phyloP scores from a whole-genome alignment of 2,113 vertebrate species.

The Hemiscyllium ocellatum region DNA sequence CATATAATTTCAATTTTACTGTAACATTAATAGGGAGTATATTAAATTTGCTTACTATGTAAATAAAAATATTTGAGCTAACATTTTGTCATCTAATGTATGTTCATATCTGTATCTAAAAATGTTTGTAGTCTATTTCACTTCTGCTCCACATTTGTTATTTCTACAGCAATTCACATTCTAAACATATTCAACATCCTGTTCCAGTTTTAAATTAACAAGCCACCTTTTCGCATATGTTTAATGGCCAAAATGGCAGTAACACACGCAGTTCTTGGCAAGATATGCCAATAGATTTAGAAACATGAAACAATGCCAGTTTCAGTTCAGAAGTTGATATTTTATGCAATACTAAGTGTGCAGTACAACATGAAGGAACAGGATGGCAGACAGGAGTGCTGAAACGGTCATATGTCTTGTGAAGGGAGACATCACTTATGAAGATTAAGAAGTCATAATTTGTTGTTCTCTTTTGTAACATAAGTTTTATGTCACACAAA shows the following conservation, averaged over 20 bases:
- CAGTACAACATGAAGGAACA: not conserved
- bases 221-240: conserved; percentile 15
- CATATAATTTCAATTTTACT: not conserved
- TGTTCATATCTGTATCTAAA: not conserved
- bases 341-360: not conserved
- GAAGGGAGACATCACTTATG: not conserved
- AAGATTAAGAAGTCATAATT: not conserved
- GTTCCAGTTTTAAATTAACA: not conserved
- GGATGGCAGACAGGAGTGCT: not conserved
- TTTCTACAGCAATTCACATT: not conserved
- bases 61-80: not conserved
- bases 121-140: not conserved
- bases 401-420: not conserved
- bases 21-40: not conserved
- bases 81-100: not conserved
- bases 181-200: not conserved
- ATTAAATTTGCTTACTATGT: not conserved
- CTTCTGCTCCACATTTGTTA: not conserved
- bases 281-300: conserved; percentile 3
- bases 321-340: not conserved
- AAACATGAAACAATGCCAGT: not conserved
- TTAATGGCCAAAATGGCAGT: not conserved
- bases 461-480: not conserved
- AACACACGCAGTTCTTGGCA: not conserved
- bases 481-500: not conserved